Evolutionary conservation across 2,888 invertebrate species (phyloP), one percentile per base, ranked within the genome.

Genomic region (Cheilosia pagana): DNA sequence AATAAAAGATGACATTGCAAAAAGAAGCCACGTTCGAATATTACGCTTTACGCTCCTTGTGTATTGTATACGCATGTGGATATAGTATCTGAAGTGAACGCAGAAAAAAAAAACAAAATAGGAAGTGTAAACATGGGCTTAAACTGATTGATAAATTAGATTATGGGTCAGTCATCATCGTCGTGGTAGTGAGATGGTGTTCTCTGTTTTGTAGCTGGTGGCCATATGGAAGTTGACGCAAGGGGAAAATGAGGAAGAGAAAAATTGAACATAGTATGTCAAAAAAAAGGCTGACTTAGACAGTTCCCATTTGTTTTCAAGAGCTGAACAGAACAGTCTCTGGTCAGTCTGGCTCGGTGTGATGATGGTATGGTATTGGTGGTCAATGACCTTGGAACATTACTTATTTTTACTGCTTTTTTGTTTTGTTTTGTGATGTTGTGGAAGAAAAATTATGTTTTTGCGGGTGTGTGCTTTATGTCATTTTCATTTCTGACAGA

Each of bases 91-190:
- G 31, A 60, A 16, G n/a, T n/a, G n/a, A n/a, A n/a, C n/a, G n/a
- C 53, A 70, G 45, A 50, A 68, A 72, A 16, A 70, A 57, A 41
- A 74, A 72, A 7, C n/a, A 39, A 85, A 70, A 85, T 81, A 81
- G 81, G 81, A 85, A 85, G 85, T 85, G 85, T 81, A 85, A 81
- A 81, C 85, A 85, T 85, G 85, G 85, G 67, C 81, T 85, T 85
- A 85, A 85, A 85, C 85, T 85, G 85, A 85, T 85, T 85, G 85
- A 85, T 85, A 85, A 85, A 85, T 85, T 85, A 85, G 81, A 85
- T 85, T 85, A 81, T 85, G 85, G 85, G 85, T 85, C 85, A 81
- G 85, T 60, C 75, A 55, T 59, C 63, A 52, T 41, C 45, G 52
- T 43, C 39, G 67, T 74, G 41, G 57, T 71, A 63, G 55, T 59